Evolutionary conservation across 2,113 vertebrate species (phyloP).

Genomic region (Tragelaphus strepsiceros): DNA sequence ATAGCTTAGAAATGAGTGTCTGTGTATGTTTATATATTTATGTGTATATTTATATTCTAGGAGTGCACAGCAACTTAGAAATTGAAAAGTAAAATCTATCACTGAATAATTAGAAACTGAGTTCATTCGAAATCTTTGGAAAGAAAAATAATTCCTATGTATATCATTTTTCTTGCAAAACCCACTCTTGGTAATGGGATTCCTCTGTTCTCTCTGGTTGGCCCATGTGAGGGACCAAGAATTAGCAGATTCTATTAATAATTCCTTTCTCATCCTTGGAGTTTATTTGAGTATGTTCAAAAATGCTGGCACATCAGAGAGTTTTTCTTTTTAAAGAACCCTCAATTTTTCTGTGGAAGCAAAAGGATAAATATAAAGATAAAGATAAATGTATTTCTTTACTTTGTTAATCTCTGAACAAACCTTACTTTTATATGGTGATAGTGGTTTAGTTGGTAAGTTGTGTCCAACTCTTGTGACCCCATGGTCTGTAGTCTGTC

Average conservation of each 20-base stretch:
- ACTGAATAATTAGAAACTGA: conserved; percentile 68
- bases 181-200: not conserved
- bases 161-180: not conserved
- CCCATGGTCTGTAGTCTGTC: not conserved
- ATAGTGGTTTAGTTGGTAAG: not conserved
- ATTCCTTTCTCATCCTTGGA: not conserved
- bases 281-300: not conserved
- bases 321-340: not conserved
- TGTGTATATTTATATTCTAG: not conserved
- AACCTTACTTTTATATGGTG: not conserved
- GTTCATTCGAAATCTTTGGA: conserved; percentile 11
- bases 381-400: not conserved
- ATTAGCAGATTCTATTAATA: not conserved
- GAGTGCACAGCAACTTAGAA: conserved; percentile 47
- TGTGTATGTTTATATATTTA: not conserved
- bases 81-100: conserved; percentile 59
- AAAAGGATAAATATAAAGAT: not conserved
- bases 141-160: conserved; percentile 19
- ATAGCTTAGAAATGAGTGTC: conserved; percentile 12
- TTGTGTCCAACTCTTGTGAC: not conserved
- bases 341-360: not conserved
- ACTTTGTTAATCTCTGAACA: not conserved
- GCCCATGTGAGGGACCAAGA: not conserved
- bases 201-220: not conserved
- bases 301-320: not conserved